Conservation (phyloP, 2,888 invertebrate species). For the Drosophila barbarae region DNA sequence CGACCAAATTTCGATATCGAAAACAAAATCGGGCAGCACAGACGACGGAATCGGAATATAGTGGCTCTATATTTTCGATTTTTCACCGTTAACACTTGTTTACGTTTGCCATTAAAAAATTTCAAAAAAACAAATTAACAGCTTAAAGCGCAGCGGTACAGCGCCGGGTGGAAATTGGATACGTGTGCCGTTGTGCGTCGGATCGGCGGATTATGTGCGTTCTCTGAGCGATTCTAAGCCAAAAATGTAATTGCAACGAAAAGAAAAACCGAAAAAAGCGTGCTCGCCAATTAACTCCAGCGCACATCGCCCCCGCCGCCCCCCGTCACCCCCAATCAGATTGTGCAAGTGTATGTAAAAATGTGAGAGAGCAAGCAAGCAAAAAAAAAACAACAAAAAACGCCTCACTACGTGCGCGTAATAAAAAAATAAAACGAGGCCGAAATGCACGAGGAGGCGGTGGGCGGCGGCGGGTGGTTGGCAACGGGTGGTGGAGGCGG, state of each 20-base stretch:
- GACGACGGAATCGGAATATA: constrained; percentile 24
- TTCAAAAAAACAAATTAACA: constrained; percentile 2
- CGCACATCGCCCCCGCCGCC: constrained; percentile 8
- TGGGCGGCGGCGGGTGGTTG: constrained; percentile 16
- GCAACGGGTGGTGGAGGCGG: constrained; percentile 33
- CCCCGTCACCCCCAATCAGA: constrained; percentile 23
- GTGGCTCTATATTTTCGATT: constrained; percentile 27
- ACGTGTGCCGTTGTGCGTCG: constrained; percentile 67
- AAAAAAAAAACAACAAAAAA: constrained; percentile 34
- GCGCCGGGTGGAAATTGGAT: constrained; percentile 19
- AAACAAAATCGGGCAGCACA: constrained; percentile 3
- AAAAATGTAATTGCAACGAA: constrained; percentile 60
- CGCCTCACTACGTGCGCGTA: constrained; percentile 65
- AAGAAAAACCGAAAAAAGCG: constrained; percentile 40
- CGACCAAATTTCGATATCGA: constrained; percentile 3
- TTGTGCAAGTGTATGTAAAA: constrained; percentile 73
- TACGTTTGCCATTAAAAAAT: constrained; percentile 28
- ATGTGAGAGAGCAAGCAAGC: constrained; percentile 38
- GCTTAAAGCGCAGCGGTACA: constrained; percentile 38
- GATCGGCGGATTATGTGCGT: constrained; percentile 66
- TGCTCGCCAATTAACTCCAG: constrained; percentile 46
- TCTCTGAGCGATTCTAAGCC: constrained; percentile 47
- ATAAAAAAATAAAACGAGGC: constrained; percentile 71
- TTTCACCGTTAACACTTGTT: constrained; percentile 30
- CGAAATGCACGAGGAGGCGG: constrained; percentile 63